A percentile compares a stretch with the other conserved stretches of the same genome.
Conservation (phyloP, 2,113 vertebrate species). For the Nesogale talazaci region DNA sequence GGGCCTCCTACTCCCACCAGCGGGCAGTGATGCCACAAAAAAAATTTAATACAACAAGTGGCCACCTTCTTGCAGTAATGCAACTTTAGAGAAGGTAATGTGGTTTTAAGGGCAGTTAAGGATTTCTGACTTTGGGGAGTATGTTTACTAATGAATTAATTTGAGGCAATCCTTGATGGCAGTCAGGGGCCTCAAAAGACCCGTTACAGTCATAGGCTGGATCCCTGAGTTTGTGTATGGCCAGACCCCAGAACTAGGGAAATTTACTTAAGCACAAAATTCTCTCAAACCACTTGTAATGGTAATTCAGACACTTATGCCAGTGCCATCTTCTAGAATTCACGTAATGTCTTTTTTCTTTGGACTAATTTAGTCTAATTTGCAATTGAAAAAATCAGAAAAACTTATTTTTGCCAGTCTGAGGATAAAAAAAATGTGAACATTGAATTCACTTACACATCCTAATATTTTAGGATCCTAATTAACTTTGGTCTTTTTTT, state of each 20-base stretch:
- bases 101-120: constrained; percentile 2
- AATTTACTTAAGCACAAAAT: constrained; percentile 52
- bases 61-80: neutral
- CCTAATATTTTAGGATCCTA: neutral
- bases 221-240: constrained; percentile 28
- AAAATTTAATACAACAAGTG: too few relatives aligned
- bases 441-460: constrained; percentile 23
- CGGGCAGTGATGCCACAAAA: too few relatives aligned
- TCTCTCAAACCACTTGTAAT: constrained; percentile 26
- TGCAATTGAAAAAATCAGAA: constrained; percentile 38
- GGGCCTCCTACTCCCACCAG: too few relatives aligned
- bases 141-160: constrained; percentile 9
- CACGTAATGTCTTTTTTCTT: neutral
- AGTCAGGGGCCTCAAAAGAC: neutral
- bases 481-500: too few relatives aligned
- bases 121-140: constrained; percentile 18
- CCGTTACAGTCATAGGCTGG: neutral
- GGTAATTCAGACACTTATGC: constrained; percentile 55
- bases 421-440: constrained; percentile 40
- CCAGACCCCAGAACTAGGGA: constrained; percentile 17
- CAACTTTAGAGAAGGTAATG: constrained; percentile 42
- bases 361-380: constrained; percentile 41
- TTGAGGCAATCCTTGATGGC: neutral
- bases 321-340: constrained; percentile 3
- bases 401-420: constrained; percentile 40